phyloP scores from a whole-genome alignment of 2,113 vertebrate species.

The Spermophilus dauricus region DNA sequence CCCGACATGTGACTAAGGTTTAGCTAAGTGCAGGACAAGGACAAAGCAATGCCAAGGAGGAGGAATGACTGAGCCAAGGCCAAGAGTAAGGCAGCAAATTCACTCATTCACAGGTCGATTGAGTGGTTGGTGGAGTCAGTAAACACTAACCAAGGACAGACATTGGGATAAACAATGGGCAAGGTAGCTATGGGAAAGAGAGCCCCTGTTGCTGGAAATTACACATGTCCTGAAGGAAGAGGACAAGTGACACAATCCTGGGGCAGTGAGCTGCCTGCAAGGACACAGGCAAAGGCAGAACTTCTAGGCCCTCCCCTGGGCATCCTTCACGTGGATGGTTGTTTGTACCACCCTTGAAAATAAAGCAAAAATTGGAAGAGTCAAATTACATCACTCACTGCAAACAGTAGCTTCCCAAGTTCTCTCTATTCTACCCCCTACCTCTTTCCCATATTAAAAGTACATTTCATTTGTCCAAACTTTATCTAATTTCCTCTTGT shows the following conservation, averaged over 20 bases:
- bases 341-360: background rate
- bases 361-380: background rate
- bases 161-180: background rate
- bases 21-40: background rate
- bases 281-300: no score
- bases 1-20: background rate
- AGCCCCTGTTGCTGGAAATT: background rate
- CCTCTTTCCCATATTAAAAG: conserved; percentile 50
- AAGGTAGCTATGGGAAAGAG: background rate
- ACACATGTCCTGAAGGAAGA: accelerated
- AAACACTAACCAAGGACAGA: background rate
- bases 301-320: accelerated
- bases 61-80: background rate
- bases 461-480: conserved; percentile 55
- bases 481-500: background rate
- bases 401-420: background rate
- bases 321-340: background rate
- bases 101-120: background rate
- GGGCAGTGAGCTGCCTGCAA: accelerated
- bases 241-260: background rate
- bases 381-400: background rate
- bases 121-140: background rate
- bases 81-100: accelerated
- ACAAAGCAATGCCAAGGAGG: background rate
- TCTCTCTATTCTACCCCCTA: background rate